A percentile compares a stretch with the other conserved stretches of the same genome.
phyloP scores from a whole-genome alignment of 2,113 vertebrate species.

The Pseudopodoces humilis region DNA sequence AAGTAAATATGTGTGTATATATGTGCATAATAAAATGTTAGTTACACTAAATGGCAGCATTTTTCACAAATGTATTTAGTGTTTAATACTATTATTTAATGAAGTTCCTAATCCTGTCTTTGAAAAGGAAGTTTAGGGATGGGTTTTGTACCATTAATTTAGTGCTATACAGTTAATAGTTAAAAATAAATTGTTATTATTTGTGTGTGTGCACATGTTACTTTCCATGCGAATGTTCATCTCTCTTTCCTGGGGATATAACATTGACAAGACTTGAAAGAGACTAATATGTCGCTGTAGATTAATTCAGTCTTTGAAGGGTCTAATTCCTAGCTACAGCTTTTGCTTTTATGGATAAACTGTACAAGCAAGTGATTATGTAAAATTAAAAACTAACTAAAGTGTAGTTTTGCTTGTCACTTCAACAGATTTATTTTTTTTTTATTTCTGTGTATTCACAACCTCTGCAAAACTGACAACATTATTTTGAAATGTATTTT shows the following conservation, averaged over 20 bases:
- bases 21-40: background rate
- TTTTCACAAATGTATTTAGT: background rate
- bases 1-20: background rate
- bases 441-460: background rate
- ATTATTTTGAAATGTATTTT: background rate
- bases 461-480: background rate
- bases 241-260: constrained; percentile 1
- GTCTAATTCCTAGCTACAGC: constrained; percentile 25
- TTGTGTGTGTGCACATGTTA: background rate
- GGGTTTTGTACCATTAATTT: background rate
- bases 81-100: background rate
- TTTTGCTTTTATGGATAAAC: constrained; percentile 22
- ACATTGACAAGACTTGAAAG: constrained; percentile 30
- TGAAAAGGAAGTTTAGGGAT: background rate
- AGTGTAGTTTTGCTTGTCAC: background rate
- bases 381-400: constrained; percentile 10
- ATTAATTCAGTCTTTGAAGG: constrained; percentile 44
- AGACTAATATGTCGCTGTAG: background rate
- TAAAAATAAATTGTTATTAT: background rate
- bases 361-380: constrained; percentile 18
- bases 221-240: background rate
- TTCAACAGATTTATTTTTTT: background rate
- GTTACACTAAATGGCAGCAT: background rate
- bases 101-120: background rate
- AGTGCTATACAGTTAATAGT: background rate